Evolutionary conservation across 2,113 vertebrate genomes (phyloP).

Genomic region (Desmodus rotundus): DNA sequence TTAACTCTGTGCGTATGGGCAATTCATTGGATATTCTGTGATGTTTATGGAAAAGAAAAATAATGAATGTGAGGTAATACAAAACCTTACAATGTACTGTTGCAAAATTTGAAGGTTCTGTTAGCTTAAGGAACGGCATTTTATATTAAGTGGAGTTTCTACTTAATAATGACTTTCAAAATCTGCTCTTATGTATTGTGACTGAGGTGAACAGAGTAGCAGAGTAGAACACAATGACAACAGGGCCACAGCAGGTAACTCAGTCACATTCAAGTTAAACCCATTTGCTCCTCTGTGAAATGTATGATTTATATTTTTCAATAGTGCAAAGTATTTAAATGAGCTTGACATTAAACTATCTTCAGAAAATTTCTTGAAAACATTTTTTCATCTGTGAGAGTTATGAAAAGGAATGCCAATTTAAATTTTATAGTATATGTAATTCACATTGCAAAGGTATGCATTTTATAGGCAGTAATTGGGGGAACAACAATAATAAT

Average conservation of each 20-base stretch:
- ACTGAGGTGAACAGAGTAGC: slow-evolving; percentile 42
- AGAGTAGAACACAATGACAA: slow-evolving; percentile 36
- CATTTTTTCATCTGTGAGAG: slow-evolving; percentile 29
- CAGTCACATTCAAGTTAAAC: slow-evolving; percentile 14
- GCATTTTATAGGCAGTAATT: not conserved
- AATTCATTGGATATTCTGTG: slow-evolving; percentile 38
- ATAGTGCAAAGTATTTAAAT: slow-evolving; percentile 23
- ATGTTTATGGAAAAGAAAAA: slow-evolving; percentile 25
- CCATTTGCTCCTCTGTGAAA: slow-evolving; percentile 39
- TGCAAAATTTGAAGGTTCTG: not conserved
- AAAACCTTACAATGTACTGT: slow-evolving; percentile 21
- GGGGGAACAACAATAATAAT: not conserved
- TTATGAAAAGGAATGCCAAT: not conserved
- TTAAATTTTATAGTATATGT: slow-evolving; percentile 16
- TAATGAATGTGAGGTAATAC: not conserved
- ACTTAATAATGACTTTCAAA: slow-evolving; percentile 51
- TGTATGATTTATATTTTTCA: slow-evolving; percentile 9
- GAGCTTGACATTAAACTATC: slow-evolving; percentile 9
- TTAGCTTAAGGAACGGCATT: not conserved
- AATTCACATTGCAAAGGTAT: slow-evolving; percentile 2
- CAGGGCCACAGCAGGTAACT: slow-evolving; percentile 37
- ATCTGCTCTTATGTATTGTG: slow-evolving; percentile 45
- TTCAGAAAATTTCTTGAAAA: slow-evolving; percentile 37
- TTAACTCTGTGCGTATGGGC: slow-evolving; percentile 8
- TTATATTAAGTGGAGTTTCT: slow-evolving; percentile 13